Conservation (phyloP, 2,113 vertebrate genomes). For the Anguilla japonica region DNA sequence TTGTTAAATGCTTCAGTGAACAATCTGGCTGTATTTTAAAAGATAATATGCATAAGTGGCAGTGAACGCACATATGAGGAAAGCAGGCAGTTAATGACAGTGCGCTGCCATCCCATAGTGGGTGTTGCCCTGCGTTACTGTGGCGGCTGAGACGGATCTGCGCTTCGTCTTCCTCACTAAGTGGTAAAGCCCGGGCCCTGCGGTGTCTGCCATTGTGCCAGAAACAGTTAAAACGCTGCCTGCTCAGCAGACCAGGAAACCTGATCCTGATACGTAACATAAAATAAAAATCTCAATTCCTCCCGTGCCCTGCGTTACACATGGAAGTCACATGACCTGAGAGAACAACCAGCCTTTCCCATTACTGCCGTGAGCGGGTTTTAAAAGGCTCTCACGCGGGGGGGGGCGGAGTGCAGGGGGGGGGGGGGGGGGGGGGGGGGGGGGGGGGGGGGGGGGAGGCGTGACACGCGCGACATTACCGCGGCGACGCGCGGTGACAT, state of each 20-base stretch:
- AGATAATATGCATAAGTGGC: not conserved
- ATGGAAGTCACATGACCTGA: not conserved
- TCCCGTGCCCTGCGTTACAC: not conserved
- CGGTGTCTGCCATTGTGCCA: too few relatives aligned
- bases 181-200: too few relatives aligned
- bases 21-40: not conserved
- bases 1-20: not conserved
- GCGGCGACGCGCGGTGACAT: not conserved
- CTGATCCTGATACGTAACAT: not conserved
- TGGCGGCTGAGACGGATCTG: not conserved
- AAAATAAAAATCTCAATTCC: not conserved
- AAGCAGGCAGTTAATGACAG: not conserved
- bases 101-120: not conserved
- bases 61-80: not conserved
- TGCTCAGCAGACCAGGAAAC: not conserved
- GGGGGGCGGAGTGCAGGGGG: not conserved
- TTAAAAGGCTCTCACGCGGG: not conserved
- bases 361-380: not conserved
- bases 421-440: not conserved
- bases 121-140: not conserved
- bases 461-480: not conserved
- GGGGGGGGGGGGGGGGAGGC: not conserved
- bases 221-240: not conserved
- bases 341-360: not conserved
- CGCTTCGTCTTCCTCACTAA: not conserved